Evolutionary conservation across 2,888 invertebrate species (phyloP).

Genomic region (Allolobophora icterica): DNA sequence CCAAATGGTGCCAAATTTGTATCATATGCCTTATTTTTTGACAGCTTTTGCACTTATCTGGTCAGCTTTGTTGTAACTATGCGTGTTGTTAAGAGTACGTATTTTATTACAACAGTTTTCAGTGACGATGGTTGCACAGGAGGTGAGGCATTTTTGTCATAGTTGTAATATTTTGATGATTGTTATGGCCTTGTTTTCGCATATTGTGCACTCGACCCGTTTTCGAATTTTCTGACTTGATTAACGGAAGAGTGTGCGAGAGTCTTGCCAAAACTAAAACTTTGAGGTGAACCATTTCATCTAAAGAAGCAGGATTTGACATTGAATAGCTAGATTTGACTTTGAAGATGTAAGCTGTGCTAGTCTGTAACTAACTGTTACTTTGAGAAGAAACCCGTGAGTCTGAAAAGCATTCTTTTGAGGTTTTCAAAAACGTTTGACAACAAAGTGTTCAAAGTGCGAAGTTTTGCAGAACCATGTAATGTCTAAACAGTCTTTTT

Average conservation of each 20-base stretch:
- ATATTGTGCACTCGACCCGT: neutral
- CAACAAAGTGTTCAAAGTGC: no score
- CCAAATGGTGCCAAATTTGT: constrained; percentile 27
- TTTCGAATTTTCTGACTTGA: neutral
- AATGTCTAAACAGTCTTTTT: neutral
- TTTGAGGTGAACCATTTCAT: neutral
- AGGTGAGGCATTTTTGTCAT: neutral
- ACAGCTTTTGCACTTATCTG: neutral
- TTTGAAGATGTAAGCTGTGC: neutral
- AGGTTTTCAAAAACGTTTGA: neutral
- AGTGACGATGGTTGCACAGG: neutral
- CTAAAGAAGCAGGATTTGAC: neutral
- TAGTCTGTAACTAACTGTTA: neutral
- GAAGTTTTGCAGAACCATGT: neutral
- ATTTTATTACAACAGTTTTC: constrained; percentile 5
- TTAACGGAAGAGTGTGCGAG: neutral
- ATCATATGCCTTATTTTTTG: constrained; percentile 29
- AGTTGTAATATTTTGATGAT: neutral
- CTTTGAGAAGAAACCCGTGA: neutral
- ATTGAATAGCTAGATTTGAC: neutral
- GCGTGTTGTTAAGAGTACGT: neutral
- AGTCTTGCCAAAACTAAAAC: neutral
- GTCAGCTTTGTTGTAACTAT: neutral
- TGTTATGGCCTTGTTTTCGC: constrained; percentile 17
- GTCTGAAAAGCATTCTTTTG: neutral